Percentiles rank a stretch among this genome's conserved stretches.
Evolutionary conservation across 2,113 vertebrate species (phyloP).

Genomic region (Paratilapia polleni): DNA sequence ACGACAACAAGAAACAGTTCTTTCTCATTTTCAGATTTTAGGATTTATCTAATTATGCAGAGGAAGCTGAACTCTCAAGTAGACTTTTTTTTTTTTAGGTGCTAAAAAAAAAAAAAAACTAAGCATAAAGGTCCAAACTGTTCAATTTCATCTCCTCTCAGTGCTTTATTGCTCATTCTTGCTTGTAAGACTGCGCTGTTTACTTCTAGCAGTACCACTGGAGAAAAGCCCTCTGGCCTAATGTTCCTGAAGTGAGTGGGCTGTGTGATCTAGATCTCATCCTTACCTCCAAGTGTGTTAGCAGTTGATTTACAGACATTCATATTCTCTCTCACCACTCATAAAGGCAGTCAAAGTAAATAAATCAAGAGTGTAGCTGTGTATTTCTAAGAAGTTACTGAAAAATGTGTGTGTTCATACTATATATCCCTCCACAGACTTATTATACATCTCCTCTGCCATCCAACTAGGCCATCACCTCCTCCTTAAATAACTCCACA

Average conservation of each 20-base stretch:
- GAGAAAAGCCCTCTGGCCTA: slow-evolving; percentile 30
- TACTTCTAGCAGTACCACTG: slow-evolving; percentile 4
- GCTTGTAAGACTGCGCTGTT: background rate
- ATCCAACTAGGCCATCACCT: slow-evolving; percentile 18
- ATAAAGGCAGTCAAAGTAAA: slow-evolving; percentile 31
- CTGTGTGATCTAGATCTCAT: slow-evolving; percentile 16
- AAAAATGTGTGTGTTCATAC: background rate
- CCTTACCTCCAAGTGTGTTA: slow-evolving; percentile 8
- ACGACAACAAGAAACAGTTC: background rate
- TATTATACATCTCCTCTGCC: background rate
- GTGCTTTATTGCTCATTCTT: background rate
- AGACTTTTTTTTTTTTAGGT: background rate
- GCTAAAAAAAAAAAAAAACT: background rate
- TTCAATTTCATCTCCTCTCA: background rate
- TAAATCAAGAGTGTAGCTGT: slow-evolving; percentile 4
- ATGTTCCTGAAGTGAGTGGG: slow-evolving; percentile 38
- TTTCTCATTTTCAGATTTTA: background rate
- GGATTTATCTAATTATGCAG: background rate
- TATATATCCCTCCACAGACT: background rate
- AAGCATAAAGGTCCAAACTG: background rate
- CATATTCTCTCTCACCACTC: background rate
- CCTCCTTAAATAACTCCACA: slow-evolving; percentile 24
- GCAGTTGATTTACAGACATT: slow-evolving; percentile 15
- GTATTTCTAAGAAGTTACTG: background rate
- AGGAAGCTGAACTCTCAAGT: background rate